These are phyloP conservation scores for Myodes glareolus DNA, from an alignment of 2,113 vertebrate species.

Conservation along the genomic window DNA sequence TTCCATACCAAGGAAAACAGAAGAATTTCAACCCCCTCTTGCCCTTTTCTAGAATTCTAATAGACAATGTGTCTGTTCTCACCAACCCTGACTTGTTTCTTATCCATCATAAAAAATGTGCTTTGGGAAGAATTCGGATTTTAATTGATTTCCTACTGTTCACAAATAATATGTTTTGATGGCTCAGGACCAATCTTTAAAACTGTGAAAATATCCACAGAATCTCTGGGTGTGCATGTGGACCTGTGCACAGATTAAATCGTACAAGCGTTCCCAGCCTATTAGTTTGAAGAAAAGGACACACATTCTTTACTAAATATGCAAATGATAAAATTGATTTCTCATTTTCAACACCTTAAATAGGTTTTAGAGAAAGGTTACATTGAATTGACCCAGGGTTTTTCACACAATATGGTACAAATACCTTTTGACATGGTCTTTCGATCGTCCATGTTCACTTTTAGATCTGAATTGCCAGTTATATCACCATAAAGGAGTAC, in stretches of 20 bases:
- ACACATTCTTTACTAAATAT: background rate
- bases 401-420: background rate
- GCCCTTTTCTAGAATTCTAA: background rate
- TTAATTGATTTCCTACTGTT: background rate
- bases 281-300: background rate
- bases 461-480: background rate
- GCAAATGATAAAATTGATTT: background rate
- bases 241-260: background rate
- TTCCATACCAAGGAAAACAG: background rate
- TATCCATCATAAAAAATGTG: background rate
- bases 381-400: background rate
- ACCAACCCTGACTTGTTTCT: background rate
- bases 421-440: background rate
- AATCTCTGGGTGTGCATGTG: background rate
- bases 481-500: background rate
- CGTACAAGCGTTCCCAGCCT: background rate
- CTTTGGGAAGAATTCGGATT: background rate
- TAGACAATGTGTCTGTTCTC: background rate
- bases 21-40: background rate
- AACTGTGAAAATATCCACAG: background rate
- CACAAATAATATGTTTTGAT: background rate
- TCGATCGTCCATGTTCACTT: background rate
- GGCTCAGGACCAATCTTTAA: background rate
- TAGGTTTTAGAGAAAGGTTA: background rate
- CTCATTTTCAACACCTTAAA: background rate